Conservation (phyloP, 1,140 invertebrate species). For the Thaumetopoea pityocampa region DNA sequence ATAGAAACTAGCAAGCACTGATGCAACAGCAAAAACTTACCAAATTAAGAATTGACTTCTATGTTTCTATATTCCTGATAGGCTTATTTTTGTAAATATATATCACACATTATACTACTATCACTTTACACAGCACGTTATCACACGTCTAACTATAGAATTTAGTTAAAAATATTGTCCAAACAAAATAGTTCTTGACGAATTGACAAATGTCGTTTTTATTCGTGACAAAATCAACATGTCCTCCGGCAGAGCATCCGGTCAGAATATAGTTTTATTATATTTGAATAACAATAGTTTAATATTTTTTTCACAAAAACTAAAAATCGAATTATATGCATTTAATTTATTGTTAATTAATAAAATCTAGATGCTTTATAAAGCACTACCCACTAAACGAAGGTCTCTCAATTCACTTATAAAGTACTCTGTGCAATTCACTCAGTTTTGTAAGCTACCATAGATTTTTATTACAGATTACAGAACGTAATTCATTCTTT, state of each 20-base stretch:
- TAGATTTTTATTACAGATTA: no score
- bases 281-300: no score
- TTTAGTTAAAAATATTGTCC: conserved; percentile 63
- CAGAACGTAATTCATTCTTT: no score
- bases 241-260: conserved; percentile 65
- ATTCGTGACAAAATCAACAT: conserved; percentile 71
- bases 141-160: conserved; percentile 54
- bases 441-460: no score
- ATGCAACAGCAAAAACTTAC: conserved; percentile 63
- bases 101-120: conserved; percentile 61
- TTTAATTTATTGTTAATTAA: no score
- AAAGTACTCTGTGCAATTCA: no score
- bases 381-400: no score
- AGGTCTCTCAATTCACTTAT: no score
- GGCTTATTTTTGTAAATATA: conserved; percentile 54
- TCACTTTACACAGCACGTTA: conserved; percentile 53
- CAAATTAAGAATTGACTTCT: conserved; percentile 53
- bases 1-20: conserved; percentile 52
- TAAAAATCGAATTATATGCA: not conserved
- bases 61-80: conserved; percentile 35
- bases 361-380: no score
- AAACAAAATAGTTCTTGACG: conserved; percentile 72
- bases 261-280: conserved; percentile 27
- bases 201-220: conserved; percentile 67
- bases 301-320: not conserved